A percentile compares a stretch with the other conserved stretches of the same genome.
Conservation (phyloP, 1,140 invertebrate genomes). For the Lepidurus apus region DNA sequence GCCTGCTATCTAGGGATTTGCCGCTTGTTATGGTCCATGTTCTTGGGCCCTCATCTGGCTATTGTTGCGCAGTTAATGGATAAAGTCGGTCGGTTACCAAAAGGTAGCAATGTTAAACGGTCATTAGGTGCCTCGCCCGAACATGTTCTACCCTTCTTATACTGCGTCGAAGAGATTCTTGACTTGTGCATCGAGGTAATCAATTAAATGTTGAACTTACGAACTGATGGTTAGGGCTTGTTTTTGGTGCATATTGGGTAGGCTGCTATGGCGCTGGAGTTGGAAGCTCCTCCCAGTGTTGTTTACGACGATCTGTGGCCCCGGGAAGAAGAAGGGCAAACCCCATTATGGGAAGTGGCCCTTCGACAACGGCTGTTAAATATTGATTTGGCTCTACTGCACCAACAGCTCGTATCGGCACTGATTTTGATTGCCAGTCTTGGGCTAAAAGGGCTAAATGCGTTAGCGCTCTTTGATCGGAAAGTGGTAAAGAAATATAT, state of each 20-base stretch:
- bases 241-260: constrained; percentile 32
- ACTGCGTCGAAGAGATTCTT: constrained; percentile 63
- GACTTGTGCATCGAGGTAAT: constrained; percentile 65
- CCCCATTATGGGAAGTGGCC: constrained; percentile 31
- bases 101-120: constrained; percentile 61
- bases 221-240: constrained; percentile 34
- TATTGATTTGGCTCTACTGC: constrained; percentile 34
- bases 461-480: constrained; percentile 33
- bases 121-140: constrained; percentile 62
- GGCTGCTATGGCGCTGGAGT: neutral
- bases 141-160: constrained; percentile 61
- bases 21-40: constrained; percentile 79
- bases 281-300: constrained; percentile 30
- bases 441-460: constrained; percentile 30
- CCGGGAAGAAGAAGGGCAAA: constrained; percentile 28
- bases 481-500: constrained; percentile 22
- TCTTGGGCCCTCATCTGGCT: constrained; percentile 69
- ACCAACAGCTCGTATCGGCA: constrained; percentile 44
- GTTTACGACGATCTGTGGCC: constrained; percentile 32
- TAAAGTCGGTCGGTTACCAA: constrained; percentile 79
- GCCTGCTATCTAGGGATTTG: constrained; percentile 55
- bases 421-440: constrained; percentile 37
- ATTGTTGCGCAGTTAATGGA: constrained; percentile 70
- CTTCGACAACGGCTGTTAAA: constrained; percentile 32
- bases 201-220: constrained; percentile 30